These are phyloP conservation scores for Synanceia verrucosa DNA, from an alignment of 2,797 vertebrate genomes.

Conservation along the genomic window DNA sequence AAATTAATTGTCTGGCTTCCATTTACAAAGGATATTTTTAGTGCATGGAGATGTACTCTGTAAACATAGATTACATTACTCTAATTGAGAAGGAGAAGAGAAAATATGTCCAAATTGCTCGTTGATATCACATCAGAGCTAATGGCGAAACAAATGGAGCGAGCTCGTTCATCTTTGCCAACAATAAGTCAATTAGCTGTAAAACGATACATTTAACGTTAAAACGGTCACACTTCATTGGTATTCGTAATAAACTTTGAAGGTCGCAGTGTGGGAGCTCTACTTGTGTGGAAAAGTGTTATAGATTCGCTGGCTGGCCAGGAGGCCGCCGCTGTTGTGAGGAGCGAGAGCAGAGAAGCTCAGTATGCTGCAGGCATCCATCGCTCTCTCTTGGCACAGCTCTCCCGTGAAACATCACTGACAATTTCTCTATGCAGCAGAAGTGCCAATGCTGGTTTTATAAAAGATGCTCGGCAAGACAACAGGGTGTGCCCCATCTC, in stretches of 20 bases:
- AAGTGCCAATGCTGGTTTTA: constrained; percentile 74
- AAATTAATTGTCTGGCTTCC: constrained; percentile 72
- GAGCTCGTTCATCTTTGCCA: constrained; percentile 50
- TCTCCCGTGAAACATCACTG: constrained; percentile 61
- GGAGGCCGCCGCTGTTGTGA: constrained; percentile 41
- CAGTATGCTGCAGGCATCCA: constrained; percentile 76
- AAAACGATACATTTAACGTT: constrained; percentile 37
- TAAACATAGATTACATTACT: constrained; percentile 72
- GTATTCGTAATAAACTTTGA: constrained; percentile 63
- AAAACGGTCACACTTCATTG: constrained; percentile 45
- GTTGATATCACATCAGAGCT: constrained; percentile 57
- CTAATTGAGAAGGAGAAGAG: constrained; percentile 66
- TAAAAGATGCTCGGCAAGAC: constrained; percentile 78
- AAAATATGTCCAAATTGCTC: constrained; percentile 62
- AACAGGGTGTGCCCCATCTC: constrained; percentile 73
- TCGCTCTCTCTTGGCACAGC: constrained; percentile 49
- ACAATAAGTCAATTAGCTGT: constrained; percentile 62
- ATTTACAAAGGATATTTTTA: constrained; percentile 70
- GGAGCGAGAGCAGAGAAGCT: constrained; percentile 48
- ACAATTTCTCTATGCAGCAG: constrained; percentile 75
- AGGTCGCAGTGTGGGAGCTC: constrained; percentile 62
- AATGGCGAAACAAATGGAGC: constrained; percentile 62
- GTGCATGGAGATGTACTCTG: constrained; percentile 54
- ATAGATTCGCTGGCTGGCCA: constrained; percentile 48
- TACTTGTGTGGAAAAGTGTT: constrained; percentile 56